Evolutionary conservation across 2,113 vertebrate genomes (phyloP).

Genomic region (Sinocyclocheilus anophthalmus): DNA sequence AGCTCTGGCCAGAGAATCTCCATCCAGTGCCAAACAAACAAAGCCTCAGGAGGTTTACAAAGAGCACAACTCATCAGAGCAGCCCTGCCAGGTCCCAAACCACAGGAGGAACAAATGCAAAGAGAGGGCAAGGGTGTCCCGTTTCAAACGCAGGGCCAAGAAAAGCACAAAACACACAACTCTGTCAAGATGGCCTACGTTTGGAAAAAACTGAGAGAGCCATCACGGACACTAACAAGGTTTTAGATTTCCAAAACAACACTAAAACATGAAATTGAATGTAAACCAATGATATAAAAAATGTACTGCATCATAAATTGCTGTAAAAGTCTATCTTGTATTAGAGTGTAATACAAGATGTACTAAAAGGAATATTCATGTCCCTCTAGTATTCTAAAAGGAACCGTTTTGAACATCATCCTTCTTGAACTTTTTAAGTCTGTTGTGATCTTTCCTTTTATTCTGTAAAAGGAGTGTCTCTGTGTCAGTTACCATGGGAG

Average conservation of each 20-base stretch:
- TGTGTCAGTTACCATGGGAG: slow-evolving; percentile 18
- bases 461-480: slow-evolving; percentile 45
- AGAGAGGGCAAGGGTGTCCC: background rate
- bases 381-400: background rate
- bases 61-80: background rate
- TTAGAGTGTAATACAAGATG: background rate
- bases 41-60: slow-evolving; percentile 3
- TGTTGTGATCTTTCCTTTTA: background rate
- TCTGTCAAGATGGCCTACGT: slow-evolving; percentile 56
- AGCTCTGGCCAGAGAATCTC: background rate
- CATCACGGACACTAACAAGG: slow-evolving; percentile 63
- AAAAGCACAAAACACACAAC: slow-evolving; percentile 54
- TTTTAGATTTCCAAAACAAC: slow-evolving; percentile 43
- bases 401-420: background rate
- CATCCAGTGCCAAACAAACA: background rate
- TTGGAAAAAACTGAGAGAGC: slow-evolving; percentile 63
- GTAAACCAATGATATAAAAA: background rate
- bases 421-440: background rate
- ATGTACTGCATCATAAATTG: no score
- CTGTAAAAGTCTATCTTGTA: background rate
- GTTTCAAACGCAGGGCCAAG: slow-evolving; percentile 54
- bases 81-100: background rate
- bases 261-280: background rate
- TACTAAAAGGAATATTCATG: background rate
- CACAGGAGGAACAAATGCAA: background rate